phyloP scores from a whole-genome alignment of 2,797 vertebrate genomes.

The Sebastes kiyomatsui region DNA sequence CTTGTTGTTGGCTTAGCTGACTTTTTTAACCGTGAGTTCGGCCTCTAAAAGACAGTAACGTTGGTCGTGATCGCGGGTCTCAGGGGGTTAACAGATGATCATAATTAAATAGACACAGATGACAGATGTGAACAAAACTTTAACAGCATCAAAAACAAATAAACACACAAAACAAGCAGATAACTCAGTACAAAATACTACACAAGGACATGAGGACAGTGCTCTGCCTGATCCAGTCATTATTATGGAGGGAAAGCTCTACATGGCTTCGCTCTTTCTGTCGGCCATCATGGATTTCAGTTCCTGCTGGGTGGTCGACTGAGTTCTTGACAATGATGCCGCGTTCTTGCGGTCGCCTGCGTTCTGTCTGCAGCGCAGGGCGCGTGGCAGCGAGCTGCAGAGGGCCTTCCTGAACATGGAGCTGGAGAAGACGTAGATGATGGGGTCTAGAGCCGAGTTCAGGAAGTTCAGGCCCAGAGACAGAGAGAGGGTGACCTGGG shows the following conservation, averaged over 20 bases:
- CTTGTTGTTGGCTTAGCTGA: no score
- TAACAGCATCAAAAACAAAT: no score
- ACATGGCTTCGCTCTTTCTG: neutral
- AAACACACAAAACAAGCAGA: no score
- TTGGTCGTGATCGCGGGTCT: no score
- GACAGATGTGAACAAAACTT: no score
- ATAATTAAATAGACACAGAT: no score
- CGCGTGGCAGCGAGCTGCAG: conserved; percentile 24
- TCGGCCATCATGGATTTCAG: conserved; percentile 27
- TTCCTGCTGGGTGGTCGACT: conserved; percentile 50
- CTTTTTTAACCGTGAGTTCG: no score
- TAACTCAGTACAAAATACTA: no score
- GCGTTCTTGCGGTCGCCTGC: accelerated
- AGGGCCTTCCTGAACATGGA: conserved; percentile 71
- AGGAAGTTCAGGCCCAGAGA: conserved; percentile 80
- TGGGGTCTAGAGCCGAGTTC: conserved; percentile 80
- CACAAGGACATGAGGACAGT: neutral
- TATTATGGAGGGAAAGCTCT: neutral
- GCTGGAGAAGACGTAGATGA: conserved; percentile 79
- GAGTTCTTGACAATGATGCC: neutral
- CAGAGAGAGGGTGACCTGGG: conserved; percentile 65
- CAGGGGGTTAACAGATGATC: no score
- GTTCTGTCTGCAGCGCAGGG: conserved; percentile 1
- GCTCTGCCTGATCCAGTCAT: no score
- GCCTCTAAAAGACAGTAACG: no score